Base-by-base conservation (phyloP, 2,113 vertebrate species). In the Climacteris rufus region DNA sequence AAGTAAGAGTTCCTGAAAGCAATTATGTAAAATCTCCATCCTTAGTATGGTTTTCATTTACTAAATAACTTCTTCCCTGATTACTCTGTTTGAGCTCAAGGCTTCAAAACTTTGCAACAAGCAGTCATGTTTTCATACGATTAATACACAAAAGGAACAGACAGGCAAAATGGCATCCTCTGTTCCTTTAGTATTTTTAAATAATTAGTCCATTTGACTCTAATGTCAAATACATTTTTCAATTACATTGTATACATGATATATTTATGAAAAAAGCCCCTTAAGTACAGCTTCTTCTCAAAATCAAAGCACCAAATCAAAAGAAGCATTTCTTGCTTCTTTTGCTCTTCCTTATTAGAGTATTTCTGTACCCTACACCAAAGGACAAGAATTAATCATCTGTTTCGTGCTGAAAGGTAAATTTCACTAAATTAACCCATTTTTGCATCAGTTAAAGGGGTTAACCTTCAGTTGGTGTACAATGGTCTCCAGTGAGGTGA, bases 121-220 rank as follows among this genome's bases (percentile, higher is more conserved):
- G 27, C 40, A 68, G 57, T 92, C n/a, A 59, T 92, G n/a, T 95
- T 94, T 91, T 91, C 69, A 87, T 24, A 68, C 25, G 28, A 90
- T 91, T 90, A 91, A 75, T 52, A 78, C 76, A 92, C 65, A 94
- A 89, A 92, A 92, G 83, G 72, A 89, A 60, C n/a, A 92, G 94
- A 84, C 80, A 94, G 69, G 77, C 56, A 80, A 93, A 94, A 94
- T 91, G 35, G 44, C 63, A 75, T 71, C 56, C 68, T 92, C 82
- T 89, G 35, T 78, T 78, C 33, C 64, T 81, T 74, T 49, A 83
- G 63, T 63, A 75, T 87, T 93, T 95, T 92, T 5, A 75, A 92
- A 84, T 68, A 81, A 71, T 91, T 89, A 94, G 65, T 68, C 76
- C 44, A 71, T 92, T 84, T 75, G 31, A 83, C 74, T 88, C 81